Conservation (phyloP, 2,113 vertebrate genomes). For the Carassius auratus region DNA sequence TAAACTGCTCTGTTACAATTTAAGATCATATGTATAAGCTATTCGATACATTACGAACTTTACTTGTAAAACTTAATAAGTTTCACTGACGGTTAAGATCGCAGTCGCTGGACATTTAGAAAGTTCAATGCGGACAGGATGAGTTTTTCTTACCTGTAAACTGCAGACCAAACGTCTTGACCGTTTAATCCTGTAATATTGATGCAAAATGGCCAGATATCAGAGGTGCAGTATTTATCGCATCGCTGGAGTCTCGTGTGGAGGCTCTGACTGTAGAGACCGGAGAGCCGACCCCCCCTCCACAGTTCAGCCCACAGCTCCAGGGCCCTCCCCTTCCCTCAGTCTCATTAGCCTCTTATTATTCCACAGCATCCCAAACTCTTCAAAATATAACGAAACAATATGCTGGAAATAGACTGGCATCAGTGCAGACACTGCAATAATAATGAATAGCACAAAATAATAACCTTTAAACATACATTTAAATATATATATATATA, state of each 20-base stretch:
- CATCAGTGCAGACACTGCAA: background rate
- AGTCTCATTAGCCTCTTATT: constrained; percentile 35
- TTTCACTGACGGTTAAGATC: constrained; percentile 4
- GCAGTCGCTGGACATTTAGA: background rate
- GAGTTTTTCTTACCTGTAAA: constrained; percentile 35
- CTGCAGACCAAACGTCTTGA: background rate
- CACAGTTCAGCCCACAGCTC: constrained; percentile 37
- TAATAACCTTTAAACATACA: background rate
- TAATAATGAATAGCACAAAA: background rate
- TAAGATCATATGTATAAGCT: background rate
- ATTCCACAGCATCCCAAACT: constrained; percentile 34
- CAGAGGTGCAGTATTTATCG: constrained; percentile 15
- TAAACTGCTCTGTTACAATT: background rate
- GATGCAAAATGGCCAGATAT: background rate
- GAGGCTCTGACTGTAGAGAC: constrained; percentile 31
- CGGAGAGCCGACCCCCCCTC: background rate
- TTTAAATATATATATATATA: background rate
- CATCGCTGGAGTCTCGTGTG: constrained; percentile 35
- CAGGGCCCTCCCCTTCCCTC: constrained; percentile 28
- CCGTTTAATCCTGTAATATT: constrained; percentile 1
- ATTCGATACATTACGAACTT: background rate
- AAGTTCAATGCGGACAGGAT: background rate
- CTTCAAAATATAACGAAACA: constrained; percentile 16
- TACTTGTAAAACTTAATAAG: background rate
- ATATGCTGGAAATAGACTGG: background rate